These are phyloP conservation scores for Megaceryle torquata DNA, from an alignment of 2,113 vertebrate species.

Conservation along the genomic window DNA sequence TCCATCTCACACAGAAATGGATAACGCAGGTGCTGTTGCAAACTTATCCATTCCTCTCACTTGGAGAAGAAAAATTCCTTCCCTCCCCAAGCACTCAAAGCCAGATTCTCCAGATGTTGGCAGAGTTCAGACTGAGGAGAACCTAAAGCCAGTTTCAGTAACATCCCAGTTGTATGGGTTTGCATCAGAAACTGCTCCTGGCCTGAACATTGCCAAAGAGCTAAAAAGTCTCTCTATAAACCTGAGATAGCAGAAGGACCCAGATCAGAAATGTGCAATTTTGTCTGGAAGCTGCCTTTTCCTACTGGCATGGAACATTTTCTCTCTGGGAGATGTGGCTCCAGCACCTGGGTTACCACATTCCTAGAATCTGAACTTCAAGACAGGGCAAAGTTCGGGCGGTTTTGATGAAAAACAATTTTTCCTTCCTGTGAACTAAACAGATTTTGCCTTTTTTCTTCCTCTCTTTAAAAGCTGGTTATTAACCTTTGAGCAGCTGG, in stretches of 20 bases:
- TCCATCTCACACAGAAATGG: not conserved
- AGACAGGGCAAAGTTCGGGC: not conserved
- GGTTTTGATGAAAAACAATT: slow-evolving; percentile 46
- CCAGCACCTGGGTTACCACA: not conserved
- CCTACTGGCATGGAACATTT: not conserved
- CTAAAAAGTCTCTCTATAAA: not conserved
- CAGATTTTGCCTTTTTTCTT: not conserved
- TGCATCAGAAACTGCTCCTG: slow-evolving; percentile 2
- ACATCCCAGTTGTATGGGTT: not conserved
- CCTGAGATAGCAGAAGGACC: not conserved
- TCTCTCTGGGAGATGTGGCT: not conserved
- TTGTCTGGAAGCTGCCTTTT: not conserved
- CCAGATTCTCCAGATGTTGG: slow-evolving; percentile 54
- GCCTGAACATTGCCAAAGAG: not conserved
- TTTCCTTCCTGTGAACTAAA: slow-evolving; percentile 6
- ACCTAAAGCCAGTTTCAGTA: not conserved
- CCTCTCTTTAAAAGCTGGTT: slow-evolving; percentile 42
- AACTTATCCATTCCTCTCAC: slow-evolving; percentile 26
- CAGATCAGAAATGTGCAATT: not conserved
- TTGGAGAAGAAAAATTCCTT: slow-evolving; percentile 46
- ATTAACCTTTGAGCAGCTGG: slow-evolving; percentile 58
- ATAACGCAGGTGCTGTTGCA: slow-evolving; percentile 42
- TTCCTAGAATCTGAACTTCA: not conserved
- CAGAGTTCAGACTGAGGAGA: slow-evolving; percentile 9
- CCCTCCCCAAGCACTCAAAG: not conserved